A percentile compares a stretch with the other conserved stretches of the same genome.
Evolutionary conservation across 2,113 vertebrate genomes (phyloP).

Genomic region (Steatornis caripensis): DNA sequence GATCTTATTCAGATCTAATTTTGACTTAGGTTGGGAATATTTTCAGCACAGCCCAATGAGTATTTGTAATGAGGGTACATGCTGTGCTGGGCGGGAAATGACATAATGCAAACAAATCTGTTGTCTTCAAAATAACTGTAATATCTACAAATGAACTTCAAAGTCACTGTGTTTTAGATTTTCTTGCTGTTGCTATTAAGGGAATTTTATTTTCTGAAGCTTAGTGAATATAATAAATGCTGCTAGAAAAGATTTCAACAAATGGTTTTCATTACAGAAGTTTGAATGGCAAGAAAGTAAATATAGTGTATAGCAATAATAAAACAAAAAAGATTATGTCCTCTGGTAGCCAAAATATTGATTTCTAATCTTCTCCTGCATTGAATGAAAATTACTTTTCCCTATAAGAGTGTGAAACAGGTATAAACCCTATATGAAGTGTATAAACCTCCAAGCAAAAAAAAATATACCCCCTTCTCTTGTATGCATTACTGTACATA

Average conservation of each 20-base stretch:
- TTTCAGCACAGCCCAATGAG: background rate
- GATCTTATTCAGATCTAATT: conserved; percentile 39
- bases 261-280: conserved; percentile 9
- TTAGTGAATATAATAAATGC: background rate
- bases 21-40: background rate
- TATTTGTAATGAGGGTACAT: conserved; percentile 4
- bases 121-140: conserved; percentile 8
- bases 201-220: background rate
- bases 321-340: background rate
- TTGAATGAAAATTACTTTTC: background rate
- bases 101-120: conserved; percentile 43
- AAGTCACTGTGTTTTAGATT: background rate
- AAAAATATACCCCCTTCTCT: background rate
- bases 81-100: background rate
- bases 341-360: background rate
- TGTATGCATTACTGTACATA: background rate
- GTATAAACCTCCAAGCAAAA: background rate
- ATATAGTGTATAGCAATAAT: background rate
- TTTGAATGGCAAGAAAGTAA: conserved; percentile 4
- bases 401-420: background rate
- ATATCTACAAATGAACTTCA: background rate
- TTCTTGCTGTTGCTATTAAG: background rate
- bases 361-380: background rate
- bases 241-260: background rate
- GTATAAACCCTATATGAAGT: background rate